A percentile compares a stretch with the other conserved stretches of the same genome.
These are phyloP conservation scores for Ovis aries DNA, from an alignment of 2,113 vertebrate genomes.

Conservation along the genomic window DNA sequence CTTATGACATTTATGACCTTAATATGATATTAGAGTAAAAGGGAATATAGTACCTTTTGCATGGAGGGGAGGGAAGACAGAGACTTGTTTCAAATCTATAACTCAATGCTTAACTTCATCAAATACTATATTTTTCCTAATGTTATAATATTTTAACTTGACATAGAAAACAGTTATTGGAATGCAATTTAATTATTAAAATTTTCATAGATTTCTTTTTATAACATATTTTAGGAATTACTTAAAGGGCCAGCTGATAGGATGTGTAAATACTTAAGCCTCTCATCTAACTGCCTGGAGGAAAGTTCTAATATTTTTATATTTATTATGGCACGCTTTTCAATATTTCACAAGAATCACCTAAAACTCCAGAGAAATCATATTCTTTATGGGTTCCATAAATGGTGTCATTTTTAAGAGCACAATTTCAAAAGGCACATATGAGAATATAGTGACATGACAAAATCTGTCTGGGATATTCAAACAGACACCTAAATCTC, in stretches of 20 bases:
- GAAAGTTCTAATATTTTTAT: neutral
- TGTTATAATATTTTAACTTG: neutral
- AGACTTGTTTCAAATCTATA: neutral
- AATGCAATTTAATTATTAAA: neutral
- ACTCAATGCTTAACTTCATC: neutral
- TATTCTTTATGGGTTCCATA: slow-evolving; percentile 67
- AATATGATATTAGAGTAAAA: neutral
- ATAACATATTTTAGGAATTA: neutral
- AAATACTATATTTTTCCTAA: neutral
- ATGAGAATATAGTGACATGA: slow-evolving; percentile 62
- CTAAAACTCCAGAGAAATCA: slow-evolving; percentile 62
- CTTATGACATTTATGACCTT: neutral
- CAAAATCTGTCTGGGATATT: slow-evolving; percentile 59
- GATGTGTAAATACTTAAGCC: slow-evolving; percentile 1
- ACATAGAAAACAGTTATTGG: neutral
- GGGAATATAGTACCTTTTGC: neutral
- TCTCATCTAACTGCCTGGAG: neutral
- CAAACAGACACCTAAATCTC: slow-evolving; percentile 65
- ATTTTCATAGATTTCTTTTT: neutral
- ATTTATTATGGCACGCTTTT: slow-evolving; percentile 40
- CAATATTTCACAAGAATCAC: slow-evolving; percentile 56
- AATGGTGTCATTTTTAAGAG: slow-evolving; percentile 73
- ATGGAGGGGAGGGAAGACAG: neutral
- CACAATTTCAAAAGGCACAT: slow-evolving; percentile 60
- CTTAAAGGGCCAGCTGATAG: neutral